Conservation (phyloP, 2,888 invertebrate species). For the Patella depressa region DNA sequence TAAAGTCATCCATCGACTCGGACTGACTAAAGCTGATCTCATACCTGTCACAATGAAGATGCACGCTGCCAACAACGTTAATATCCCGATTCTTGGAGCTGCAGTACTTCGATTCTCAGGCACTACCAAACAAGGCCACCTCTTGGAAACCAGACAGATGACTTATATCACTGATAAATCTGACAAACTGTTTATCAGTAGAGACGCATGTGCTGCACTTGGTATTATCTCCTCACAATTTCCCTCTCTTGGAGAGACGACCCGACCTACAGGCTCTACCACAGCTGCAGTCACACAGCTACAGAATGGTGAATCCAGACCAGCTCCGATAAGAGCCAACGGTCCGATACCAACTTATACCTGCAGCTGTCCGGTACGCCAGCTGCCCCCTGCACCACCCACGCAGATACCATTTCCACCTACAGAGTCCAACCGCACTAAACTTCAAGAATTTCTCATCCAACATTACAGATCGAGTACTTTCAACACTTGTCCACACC, state of each 20-base stretch:
- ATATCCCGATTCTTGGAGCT: slow-evolving; percentile 52
- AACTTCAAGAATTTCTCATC: slow-evolving; percentile 40
- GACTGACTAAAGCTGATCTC: slow-evolving; percentile 40
- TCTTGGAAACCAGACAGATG: slow-evolving; percentile 46
- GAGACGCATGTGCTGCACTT: slow-evolving; percentile 45
- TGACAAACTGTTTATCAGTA: slow-evolving; percentile 47
- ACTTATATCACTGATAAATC: slow-evolving; percentile 49
- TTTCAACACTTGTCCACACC: slow-evolving; percentile 54
- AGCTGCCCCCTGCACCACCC: slow-evolving; percentile 36
- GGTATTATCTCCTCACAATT: slow-evolving; percentile 44
- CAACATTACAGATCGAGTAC: slow-evolving; percentile 47
- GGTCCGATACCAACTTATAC: slow-evolving; percentile 29
- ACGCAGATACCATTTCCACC: slow-evolving; percentile 39
- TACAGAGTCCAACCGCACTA: slow-evolving; percentile 33
- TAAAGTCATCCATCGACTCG: slow-evolving; percentile 40
- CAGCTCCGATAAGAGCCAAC: slow-evolving; percentile 22
- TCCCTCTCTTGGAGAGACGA: slow-evolving; percentile 29
- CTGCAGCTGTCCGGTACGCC: slow-evolving; percentile 28
- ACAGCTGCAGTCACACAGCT: slow-evolving; percentile 3
- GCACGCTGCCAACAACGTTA: slow-evolving; percentile 47
- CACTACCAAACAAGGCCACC: slow-evolving; percentile 7
- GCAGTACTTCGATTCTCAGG: slow-evolving; percentile 41
- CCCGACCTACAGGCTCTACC: not conserved
- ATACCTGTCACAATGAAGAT: slow-evolving; percentile 53
- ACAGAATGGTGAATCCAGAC: slow-evolving; percentile 22